Base-by-base conservation (phyloP, 2,888 invertebrate genomes). In the Drosophila borborema region DNA sequence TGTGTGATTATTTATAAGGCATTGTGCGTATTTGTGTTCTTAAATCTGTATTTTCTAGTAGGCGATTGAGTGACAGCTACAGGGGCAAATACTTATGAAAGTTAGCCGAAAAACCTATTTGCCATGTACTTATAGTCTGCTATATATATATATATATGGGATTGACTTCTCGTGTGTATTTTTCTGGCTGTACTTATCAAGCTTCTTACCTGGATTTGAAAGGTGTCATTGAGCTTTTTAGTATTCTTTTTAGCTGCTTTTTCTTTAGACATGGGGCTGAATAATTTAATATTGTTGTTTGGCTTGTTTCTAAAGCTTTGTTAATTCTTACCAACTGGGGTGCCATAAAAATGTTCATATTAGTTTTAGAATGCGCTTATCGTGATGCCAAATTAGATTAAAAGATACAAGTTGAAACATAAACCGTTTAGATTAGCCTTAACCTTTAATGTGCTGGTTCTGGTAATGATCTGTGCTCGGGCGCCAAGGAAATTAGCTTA, bases 61-160 rank as follows among this genome's bases (percentile, higher is more conserved):
- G 89, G 86, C 74, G 71, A 78, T 75, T 83, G 81, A 89, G 70
- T 84, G 89, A 86, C 83, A 81, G 86, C 72, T 70, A 64, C 67
- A 70, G 72, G 59, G 76, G 59, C 48, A 49, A 59, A 45, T 67
- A 59, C 55, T 62, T 67, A 63, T 65, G 56, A 64, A 66, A 72
- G 64, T 64, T 78, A 61, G 63, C 64, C 16, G 46, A 41, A 67
- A 65, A 72, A 64, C 66, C 70, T 75, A 75, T 76, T 80, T 59
- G 54, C 36, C 59, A 38, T 23, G 61, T 64, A 66, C 51, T 56
- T 41, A 43, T 45, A 23, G 34, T 41, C 18, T 48, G 38, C 16
- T 40, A 9, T 40, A 41, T 16, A 10, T 40, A 46, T 34, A 40
- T 9, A 28, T 34, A 18, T 46, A 38, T 46, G 41, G 16, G 54